Base-by-base conservation (phyloP, 2,113 vertebrate genomes). In the Accipiter cooperii region DNA sequence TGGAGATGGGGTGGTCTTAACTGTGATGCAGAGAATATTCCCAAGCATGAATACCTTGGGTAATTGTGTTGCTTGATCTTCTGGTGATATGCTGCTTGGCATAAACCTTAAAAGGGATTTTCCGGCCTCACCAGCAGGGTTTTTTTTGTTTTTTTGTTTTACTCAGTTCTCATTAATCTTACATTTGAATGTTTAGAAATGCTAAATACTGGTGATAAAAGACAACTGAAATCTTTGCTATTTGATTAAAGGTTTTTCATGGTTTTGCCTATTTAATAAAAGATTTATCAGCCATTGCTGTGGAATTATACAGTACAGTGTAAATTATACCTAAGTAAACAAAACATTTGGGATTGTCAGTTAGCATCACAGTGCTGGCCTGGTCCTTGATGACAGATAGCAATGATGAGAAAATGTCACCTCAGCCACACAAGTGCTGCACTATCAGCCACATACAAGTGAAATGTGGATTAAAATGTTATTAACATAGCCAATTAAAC, bases 401-500 rank as follows among this genome's bases (percentile, higher is more conserved):
- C 82, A 92, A 85, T 60, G 87, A 46, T 93, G 91, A 96, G 95
- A 92, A 97, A 97, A 97, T 95, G 95, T 96, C 92, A 94, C 94
- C 5, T 79, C 92, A 57, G 87, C 93, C 71, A 83, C 88, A 84
- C 92, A 86, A 98, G 75, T 84, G 81, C 44, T 85, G 70, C 0
- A 18, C 95, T 98, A 96, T 98, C 97, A 97, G 95, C 93, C 95
- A 74, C 68, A 40, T 44, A 94, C 87, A 84, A 97, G 84, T 90
- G 96, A 97, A 97, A 96, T 85, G 96, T 94, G 93, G 96, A 98
- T 98, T 97, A 97, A 98, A 97, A 97, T 97, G 95, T 95, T 97
- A 97, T 98, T 98, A 98, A 97, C 95, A 96, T 97, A 98, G 97
- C 95, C 96, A 97, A 98, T 98, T 98, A 98, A 97, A 96, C 97